phyloP scores from a whole-genome alignment of 2,888 invertebrate species.

The Apantesis nais region DNA sequence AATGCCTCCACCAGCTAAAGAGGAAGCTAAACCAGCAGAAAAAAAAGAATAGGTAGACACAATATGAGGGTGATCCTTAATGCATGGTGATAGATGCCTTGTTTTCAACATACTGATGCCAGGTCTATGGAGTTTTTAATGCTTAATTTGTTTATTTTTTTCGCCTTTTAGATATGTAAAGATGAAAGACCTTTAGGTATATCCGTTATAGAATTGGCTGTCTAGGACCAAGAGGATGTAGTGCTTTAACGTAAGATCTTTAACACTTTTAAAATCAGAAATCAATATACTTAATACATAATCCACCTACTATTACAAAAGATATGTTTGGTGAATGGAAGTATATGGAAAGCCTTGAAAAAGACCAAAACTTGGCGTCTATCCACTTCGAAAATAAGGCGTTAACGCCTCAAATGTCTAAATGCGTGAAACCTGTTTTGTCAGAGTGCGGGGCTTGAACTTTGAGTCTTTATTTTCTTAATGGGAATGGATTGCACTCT shows the following conservation, averaged over 20 bases:
- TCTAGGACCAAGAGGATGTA: conserved; percentile 2
- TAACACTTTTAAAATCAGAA: background rate
- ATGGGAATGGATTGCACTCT: background rate
- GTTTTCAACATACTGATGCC: conserved; percentile 28
- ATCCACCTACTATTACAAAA: background rate
- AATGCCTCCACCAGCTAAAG: conserved; percentile 78
- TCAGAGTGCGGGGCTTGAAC: background rate
- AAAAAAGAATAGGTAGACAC: conserved; percentile 76
- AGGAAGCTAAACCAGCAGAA: conserved; percentile 63
- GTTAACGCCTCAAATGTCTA: too few relatives aligned
- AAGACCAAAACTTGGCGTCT: background rate
- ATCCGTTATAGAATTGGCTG: background rate
- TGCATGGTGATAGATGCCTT: conserved; percentile 43
- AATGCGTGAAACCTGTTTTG: too few relatives aligned
- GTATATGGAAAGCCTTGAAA: background rate
- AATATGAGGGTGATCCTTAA: conserved; percentile 26
- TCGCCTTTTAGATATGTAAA: conserved; percentile 2
- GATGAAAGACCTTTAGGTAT: background rate
- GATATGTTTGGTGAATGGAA: background rate
- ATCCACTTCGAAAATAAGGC: background rate
- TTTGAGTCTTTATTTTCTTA: background rate
- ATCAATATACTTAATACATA: background rate
- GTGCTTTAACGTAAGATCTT: conserved; percentile 1
- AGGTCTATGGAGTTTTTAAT: background rate
- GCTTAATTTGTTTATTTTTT: background rate